phyloP scores from a whole-genome alignment of 2,797 vertebrate species.

The Etheostoma perlongum region DNA sequence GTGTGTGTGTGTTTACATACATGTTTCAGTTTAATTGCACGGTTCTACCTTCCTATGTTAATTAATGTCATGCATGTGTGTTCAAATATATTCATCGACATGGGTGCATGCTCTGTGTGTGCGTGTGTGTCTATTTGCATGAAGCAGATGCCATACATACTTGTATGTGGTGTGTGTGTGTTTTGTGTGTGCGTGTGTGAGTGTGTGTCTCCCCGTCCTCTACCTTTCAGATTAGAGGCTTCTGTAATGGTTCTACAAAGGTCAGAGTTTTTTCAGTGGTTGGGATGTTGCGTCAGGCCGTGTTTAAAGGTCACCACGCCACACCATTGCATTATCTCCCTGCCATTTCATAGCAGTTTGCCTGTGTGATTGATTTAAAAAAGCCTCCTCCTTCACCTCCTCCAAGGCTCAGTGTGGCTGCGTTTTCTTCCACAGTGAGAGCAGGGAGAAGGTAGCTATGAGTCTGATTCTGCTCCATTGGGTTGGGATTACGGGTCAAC shows the following conservation, averaged over 20 bases:
- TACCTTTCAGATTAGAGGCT: slow-evolving; percentile 81
- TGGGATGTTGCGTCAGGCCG: slow-evolving; percentile 72
- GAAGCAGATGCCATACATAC: slow-evolving; percentile 12
- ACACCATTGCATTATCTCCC: slow-evolving; percentile 82
- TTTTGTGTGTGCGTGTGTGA: slow-evolving; percentile 21
- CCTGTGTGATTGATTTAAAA: slow-evolving; percentile 82
- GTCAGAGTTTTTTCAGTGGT: slow-evolving; percentile 81
- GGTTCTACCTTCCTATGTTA: slow-evolving; percentile 2
- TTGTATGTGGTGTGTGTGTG: neutral
- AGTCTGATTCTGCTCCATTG: too few species aligned
- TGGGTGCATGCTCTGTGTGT: neutral
- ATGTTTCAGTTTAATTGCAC: slow-evolving; percentile 6
- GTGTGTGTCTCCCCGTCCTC: slow-evolving; percentile 44
- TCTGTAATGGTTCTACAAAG: slow-evolving; percentile 87
- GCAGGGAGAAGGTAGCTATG: neutral
- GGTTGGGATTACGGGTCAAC: too few species aligned
- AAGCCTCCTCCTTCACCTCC: slow-evolving; percentile 58
- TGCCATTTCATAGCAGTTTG: slow-evolving; percentile 84
- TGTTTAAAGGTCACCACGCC: slow-evolving; percentile 84
- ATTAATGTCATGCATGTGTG: slow-evolving; percentile 23
- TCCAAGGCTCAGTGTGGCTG: slow-evolving; percentile 41
- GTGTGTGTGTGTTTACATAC: slow-evolving; percentile 6
- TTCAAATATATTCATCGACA: neutral
- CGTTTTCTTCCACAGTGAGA: slow-evolving; percentile 36
- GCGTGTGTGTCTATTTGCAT: slow-evolving; percentile 5